Conservation (phyloP, 1,140 invertebrate species). For the Wiebesia pumilae region DNA sequence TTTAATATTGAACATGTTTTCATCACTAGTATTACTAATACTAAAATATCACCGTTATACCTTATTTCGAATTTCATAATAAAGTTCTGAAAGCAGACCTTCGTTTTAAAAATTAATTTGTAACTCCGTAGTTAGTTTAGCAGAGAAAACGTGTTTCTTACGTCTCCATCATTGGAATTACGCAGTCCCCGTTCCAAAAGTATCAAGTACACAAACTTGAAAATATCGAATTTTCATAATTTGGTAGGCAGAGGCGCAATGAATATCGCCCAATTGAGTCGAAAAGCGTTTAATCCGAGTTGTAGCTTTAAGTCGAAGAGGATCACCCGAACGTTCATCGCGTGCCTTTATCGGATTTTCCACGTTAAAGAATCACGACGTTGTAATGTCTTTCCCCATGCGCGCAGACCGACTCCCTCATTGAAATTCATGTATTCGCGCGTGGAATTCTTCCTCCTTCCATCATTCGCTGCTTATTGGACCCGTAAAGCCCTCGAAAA, state of each 20-base stretch:
- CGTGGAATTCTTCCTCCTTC: not conserved
- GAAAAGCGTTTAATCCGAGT: slow-evolving; percentile 30
- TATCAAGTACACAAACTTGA: not conserved
- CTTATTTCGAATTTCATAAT: too few species aligned
- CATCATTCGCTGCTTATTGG: slow-evolving; percentile 20
- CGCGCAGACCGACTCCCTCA: slow-evolving; percentile 12
- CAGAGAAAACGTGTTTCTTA: not conserved
- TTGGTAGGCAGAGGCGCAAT: too few species aligned
- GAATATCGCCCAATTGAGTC: slow-evolving; percentile 26
- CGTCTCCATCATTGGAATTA: not conserved
- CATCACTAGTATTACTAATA: not conserved
- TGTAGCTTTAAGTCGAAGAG: not conserved
- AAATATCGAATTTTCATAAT: slow-evolving; percentile 1
- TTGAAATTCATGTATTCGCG: slow-evolving; percentile 47
- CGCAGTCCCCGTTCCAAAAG: not conserved
- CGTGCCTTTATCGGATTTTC: slow-evolving; percentile 45
- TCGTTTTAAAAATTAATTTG: too few species aligned
- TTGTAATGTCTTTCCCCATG: slow-evolving; percentile 20
- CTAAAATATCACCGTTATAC: too few species aligned
- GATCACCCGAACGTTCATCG: not conserved
- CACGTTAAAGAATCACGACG: slow-evolving; percentile 48
- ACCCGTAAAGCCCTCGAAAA: slow-evolving; percentile 36
- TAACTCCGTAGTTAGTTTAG: not conserved
- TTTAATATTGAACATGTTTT: not conserved
- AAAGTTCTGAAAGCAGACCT: too few species aligned